Evolutionary conservation across 1,140 invertebrate genomes (phyloP).

Genomic region (Globodera rostochiensis): DNA sequence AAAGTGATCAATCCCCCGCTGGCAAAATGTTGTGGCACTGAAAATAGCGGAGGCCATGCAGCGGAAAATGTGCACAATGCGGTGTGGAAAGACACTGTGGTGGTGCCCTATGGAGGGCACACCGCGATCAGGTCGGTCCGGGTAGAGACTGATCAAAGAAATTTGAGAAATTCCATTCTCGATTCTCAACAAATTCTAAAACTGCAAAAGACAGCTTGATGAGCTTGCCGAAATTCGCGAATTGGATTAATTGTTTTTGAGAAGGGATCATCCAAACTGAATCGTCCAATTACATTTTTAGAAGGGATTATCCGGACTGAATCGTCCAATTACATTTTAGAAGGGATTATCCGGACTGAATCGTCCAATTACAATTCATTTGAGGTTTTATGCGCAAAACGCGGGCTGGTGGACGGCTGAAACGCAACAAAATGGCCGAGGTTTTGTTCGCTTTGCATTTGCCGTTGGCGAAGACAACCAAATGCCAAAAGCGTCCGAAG

Average conservation of each 20-base stretch:
- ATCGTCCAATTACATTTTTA: too few species aligned
- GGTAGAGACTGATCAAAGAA: neutral
- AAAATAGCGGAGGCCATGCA: neutral
- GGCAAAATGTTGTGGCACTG: neutral
- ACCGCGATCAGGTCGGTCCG: neutral
- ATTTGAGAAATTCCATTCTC: neutral
- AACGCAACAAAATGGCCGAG: neutral
- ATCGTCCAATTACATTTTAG: too few species aligned
- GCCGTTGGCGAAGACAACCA: neutral
- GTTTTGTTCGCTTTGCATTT: neutral
- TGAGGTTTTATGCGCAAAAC: neutral
- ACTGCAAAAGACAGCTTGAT: too few species aligned
- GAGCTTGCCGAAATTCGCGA: too few species aligned
- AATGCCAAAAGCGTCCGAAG: neutral
- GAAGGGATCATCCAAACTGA: too few species aligned
- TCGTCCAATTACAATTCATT: neutral
- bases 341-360: too few species aligned
- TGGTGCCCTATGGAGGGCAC: slow-evolving; percentile 4
- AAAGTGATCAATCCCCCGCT: neutral
- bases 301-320: too few species aligned
- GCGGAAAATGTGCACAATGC: neutral
- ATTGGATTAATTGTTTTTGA: too few species aligned
- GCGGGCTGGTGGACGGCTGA: slow-evolving; percentile 3
- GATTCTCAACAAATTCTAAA: too few species aligned
- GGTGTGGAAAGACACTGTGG: neutral